A percentile compares a stretch with the other conserved stretches of the same genome.
Conservation (phyloP, 2,797 vertebrate species). For the Lycodopsis pacificus region DNA sequence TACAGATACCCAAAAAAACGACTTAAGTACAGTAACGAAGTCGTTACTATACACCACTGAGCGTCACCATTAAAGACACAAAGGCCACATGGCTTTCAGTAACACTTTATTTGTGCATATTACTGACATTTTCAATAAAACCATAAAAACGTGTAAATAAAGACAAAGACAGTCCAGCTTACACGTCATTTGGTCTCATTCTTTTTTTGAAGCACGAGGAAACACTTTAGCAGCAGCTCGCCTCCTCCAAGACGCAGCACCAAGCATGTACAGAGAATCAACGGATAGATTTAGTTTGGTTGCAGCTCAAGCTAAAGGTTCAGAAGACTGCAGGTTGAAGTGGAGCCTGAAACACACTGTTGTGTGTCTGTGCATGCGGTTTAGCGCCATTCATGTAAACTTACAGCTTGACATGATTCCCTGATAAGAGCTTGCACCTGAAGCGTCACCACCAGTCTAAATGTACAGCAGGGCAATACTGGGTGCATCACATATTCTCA, state of each 20-base stretch:
- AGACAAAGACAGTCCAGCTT: not conserved
- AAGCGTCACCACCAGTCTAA: no score
- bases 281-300: not conserved
- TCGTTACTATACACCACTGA: no score
- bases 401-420: not conserved
- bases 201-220: constrained; percentile 11
- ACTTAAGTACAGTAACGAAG: no score
- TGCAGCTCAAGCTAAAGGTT: not conserved
- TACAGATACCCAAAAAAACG: no score
- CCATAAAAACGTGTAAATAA: not conserved
- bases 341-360: not conserved
- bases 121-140: not conserved
- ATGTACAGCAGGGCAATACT: not conserved
- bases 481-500: not conserved
- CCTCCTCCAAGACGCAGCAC: not conserved
- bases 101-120: not conserved
- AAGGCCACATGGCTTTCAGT: not conserved
- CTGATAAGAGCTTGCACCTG: no score
- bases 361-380: not conserved
- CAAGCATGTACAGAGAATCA: not conserved
- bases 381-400: not conserved
- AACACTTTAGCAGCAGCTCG: not conserved
- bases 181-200: not conserved
- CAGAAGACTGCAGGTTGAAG: not conserved
- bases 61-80: not conserved